Evolutionary conservation across 1,140 invertebrate species (phyloP), one percentile per base, ranked within the genome.

Genomic region (Diorhabda elongata): DNA sequence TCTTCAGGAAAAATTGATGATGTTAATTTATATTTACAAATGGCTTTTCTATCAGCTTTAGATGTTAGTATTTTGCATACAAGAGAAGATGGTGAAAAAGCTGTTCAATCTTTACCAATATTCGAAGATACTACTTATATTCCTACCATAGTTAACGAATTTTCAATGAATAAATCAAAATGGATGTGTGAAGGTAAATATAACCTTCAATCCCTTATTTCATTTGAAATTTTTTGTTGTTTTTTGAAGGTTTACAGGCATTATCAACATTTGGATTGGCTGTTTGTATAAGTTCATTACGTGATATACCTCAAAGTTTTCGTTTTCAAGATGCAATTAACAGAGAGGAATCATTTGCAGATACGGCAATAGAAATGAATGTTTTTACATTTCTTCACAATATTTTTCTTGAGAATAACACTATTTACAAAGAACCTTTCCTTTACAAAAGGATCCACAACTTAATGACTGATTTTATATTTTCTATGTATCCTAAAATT

Each of bases 391-490:
- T 93, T 76, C 77, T 95, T 7, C 85, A 89, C 8, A 87, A 89
- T 58, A 84, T 90, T 41, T 81, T 96, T 60, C 83, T 96, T 2
- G 86, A 89, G n/a, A 90, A 87, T 67, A 85, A 89, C 26, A 80
- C 83, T 11, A 87, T 95, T 60, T 87, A 88, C 72, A 84, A 87
- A 69, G 93, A 93, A 81, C 91, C 92, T 79, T 96, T 95, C 79
- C 94, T 95, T 75, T 83, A 94, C 72, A 87, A 91, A 58, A 87
- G 93, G 63, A 84, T 98, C 47, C 96, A 98, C 80, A 86, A 87
- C 7, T 79, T 98, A 2, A 86, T 98, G 59, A 95, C 93, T 1
- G 96, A 98, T 80, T 97, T 98, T 73, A 95, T 98, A 65, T 88
- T 94, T 61, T 84, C 93, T 47, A 95, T 98, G 93, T 95, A 96